Percentiles rank a stretch among this genome's conserved stretches.
phyloP scores from a whole-genome alignment of 1,140 invertebrate genomes.

The Saccostrea glomerata region DNA sequence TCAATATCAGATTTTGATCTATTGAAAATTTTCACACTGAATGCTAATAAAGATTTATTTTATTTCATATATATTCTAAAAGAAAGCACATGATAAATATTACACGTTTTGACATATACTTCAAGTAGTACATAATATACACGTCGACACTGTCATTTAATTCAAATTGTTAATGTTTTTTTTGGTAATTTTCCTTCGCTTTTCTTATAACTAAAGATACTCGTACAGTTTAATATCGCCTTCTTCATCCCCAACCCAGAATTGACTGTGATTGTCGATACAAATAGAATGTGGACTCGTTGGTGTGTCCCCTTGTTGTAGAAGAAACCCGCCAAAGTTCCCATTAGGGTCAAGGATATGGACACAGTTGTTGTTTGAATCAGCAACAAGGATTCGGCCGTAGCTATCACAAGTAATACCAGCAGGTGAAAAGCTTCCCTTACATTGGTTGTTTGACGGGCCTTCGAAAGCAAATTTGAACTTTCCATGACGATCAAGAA shows the following conservation, averaged over 20 bases:
- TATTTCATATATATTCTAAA: too few species aligned
- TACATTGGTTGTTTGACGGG: neutral
- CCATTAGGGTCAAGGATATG: slow-evolving; percentile 51
- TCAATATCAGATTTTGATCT: too few species aligned
- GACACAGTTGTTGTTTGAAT: slow-evolving; percentile 54
- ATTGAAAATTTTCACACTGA: too few species aligned
- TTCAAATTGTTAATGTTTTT: neutral
- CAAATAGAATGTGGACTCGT: slow-evolving; percentile 39
- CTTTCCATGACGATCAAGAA: slow-evolving; percentile 46
- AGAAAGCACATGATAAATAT: too few species aligned
- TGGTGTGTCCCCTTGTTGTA: slow-evolving; percentile 47
- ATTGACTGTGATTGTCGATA: slow-evolving; percentile 16
- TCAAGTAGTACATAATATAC: too few species aligned
- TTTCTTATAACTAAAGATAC: neutral
- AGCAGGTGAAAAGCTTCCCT: slow-evolving; percentile 40
- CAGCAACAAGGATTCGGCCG: slow-evolving; percentile 50
- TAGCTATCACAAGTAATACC: slow-evolving; percentile 54
- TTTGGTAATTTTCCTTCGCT: neutral
- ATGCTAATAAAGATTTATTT: too few species aligned
- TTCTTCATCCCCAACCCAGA: slow-evolving; percentile 55
- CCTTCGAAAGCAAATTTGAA: slow-evolving; percentile 49
- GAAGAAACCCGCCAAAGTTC: slow-evolving; percentile 48
- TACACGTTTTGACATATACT: too few species aligned
- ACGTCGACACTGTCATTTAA: neutral
- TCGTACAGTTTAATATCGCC: slow-evolving; percentile 50